Evolutionary conservation across 2,888 invertebrate species (phyloP).

Genomic region (Anaspis maculata): DNA sequence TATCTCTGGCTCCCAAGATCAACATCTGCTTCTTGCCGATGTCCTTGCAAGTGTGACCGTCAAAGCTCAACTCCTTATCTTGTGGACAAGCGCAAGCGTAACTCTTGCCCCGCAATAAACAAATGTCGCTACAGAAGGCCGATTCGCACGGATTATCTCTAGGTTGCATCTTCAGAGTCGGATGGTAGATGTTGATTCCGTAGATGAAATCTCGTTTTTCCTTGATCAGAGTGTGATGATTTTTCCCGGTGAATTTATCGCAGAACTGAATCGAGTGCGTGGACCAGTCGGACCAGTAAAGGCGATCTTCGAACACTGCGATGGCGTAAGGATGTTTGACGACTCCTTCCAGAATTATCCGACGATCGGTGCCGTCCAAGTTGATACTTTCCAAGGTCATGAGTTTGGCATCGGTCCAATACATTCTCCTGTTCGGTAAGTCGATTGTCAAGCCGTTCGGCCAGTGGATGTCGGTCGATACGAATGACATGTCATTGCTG

Average conservation of each 20-base stretch:
- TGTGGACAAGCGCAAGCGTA: slow-evolving; percentile 70
- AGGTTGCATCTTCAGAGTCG: slow-evolving; percentile 44
- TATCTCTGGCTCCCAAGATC: slow-evolving; percentile 50
- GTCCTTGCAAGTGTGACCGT: slow-evolving; percentile 50
- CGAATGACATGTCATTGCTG: slow-evolving; percentile 48
- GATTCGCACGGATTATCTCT: slow-evolving; percentile 53
- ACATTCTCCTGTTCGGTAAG: slow-evolving; percentile 66
- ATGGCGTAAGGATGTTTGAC: slow-evolving; percentile 76
- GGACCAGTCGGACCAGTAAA: slow-evolving; percentile 89
- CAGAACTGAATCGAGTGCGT: slow-evolving; percentile 65
- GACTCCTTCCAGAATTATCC: slow-evolving; percentile 49
- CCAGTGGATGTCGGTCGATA: slow-evolving; percentile 59
- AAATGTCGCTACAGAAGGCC: slow-evolving; percentile 66
- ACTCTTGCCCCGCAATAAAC: slow-evolving; percentile 54
- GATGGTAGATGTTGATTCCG: slow-evolving; percentile 71
- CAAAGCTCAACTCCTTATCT: slow-evolving; percentile 51
- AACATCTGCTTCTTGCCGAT: slow-evolving; percentile 44
- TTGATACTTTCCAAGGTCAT: slow-evolving; percentile 56
- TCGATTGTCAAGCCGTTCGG: slow-evolving; percentile 85
- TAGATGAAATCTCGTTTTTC: slow-evolving; percentile 47
- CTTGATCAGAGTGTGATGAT: slow-evolving; percentile 48
- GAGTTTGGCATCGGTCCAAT: slow-evolving; percentile 79
- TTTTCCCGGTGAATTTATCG: slow-evolving; percentile 68
- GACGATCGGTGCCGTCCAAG: slow-evolving; percentile 58
- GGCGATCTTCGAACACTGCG: slow-evolving; percentile 75